Percentiles rank a stretch among this genome's conserved stretches.
phyloP scores from a whole-genome alignment of 1,140 invertebrate species.

The Drosophila sturtevanti region DNA sequence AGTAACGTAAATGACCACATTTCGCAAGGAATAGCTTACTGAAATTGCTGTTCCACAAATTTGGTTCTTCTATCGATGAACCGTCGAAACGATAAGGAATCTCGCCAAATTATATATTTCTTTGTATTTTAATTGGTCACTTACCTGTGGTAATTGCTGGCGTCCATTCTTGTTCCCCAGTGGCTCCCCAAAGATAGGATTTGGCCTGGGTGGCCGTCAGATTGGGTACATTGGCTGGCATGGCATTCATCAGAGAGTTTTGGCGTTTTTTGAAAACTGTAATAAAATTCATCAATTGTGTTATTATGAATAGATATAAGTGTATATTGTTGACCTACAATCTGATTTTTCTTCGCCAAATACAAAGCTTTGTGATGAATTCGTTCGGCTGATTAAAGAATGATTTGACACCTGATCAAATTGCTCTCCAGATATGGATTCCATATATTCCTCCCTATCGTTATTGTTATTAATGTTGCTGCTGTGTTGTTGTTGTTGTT shows the following conservation, averaged over 20 bases:
- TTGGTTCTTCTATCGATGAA: background rate
- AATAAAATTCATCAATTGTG: background rate
- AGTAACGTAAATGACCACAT: conserved; percentile 34
- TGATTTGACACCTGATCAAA: conserved; percentile 68
- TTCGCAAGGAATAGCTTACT: background rate
- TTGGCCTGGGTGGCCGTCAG: conserved; percentile 84
- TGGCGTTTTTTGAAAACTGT: conserved; percentile 67
- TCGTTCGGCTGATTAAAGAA: conserved; percentile 54
- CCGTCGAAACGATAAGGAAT: conserved; percentile 40
- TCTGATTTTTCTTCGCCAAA: conserved; percentile 62
- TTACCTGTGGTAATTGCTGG: conserved; percentile 96
- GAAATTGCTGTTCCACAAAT: background rate
- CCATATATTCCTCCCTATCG: conserved; percentile 50
- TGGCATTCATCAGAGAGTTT: conserved; percentile 60
- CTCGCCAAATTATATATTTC: conserved; percentile 16
- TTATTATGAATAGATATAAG: background rate
- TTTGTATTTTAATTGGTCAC: conserved; percentile 38
- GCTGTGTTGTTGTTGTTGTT: conserved; percentile 28
- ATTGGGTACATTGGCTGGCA: conserved; percentile 57
- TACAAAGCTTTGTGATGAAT: conserved; percentile 43
- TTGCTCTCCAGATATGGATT: conserved; percentile 29
- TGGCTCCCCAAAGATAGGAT: conserved; percentile 93
- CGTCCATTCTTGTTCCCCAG: conserved; percentile 96
- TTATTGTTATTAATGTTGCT: conserved; percentile 58
- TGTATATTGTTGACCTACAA: conserved; percentile 41